Evolutionary conservation across 2,888 invertebrate genomes (phyloP).

Genomic region (Hydriomena furcata): DNA sequence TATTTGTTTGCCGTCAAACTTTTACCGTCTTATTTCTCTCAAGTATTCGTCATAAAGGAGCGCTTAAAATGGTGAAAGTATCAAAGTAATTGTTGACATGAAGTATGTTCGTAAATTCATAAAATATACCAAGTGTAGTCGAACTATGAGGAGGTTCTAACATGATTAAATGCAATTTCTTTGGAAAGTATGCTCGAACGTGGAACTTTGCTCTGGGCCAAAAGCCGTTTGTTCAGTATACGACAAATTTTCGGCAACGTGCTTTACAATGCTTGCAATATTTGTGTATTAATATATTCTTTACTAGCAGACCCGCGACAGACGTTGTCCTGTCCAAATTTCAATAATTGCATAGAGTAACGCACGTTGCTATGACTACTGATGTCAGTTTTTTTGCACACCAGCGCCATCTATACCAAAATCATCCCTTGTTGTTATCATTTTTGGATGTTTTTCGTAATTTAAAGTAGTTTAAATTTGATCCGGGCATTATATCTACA

Average conservation of each 20-base stretch:
- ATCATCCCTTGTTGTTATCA: too few relatives aligned
- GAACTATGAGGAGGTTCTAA: slow-evolving; percentile 71
- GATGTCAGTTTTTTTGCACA: too few relatives aligned
- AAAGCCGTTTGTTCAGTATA: slow-evolving; percentile 18
- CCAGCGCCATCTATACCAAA: too few relatives aligned
- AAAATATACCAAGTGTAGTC: slow-evolving; percentile 64
- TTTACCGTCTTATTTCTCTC: slow-evolving; percentile 59
- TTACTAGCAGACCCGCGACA: too few relatives aligned
- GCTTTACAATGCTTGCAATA: not conserved
- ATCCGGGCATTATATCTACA: too few relatives aligned
- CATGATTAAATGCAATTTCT: slow-evolving; percentile 81
- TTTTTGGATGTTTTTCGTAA: too few relatives aligned
- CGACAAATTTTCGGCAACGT: slow-evolving; percentile 2
- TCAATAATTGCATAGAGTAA: too few relatives aligned
- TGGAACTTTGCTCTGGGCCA: slow-evolving; percentile 66
- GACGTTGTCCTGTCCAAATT: too few relatives aligned
- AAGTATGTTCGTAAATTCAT: slow-evolving; percentile 69
- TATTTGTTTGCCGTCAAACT: slow-evolving; percentile 40
- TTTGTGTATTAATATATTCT: slow-evolving; percentile 37
- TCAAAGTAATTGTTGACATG: slow-evolving; percentile 75
- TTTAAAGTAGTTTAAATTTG: too few relatives aligned
- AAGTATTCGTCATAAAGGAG: slow-evolving; percentile 64
- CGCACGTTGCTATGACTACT: too few relatives aligned
- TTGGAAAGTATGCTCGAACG: slow-evolving; percentile 69
- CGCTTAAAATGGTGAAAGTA: slow-evolving; percentile 60